These are phyloP conservation scores for Callimorpha dominula DNA, from an alignment of 2,888 invertebrate species.

Conservation along the genomic window DNA sequence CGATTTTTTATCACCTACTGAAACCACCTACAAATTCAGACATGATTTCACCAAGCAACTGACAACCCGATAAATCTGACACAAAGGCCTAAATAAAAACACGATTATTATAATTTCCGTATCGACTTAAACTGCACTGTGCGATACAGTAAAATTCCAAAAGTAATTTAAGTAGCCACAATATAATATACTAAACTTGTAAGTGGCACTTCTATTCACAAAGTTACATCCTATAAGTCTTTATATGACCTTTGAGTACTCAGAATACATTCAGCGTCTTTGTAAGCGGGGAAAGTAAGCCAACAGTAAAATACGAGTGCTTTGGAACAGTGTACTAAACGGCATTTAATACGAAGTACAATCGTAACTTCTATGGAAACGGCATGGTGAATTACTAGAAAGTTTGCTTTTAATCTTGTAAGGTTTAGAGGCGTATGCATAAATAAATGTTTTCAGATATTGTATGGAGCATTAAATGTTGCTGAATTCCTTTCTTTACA, in stretches of 20 bases:
- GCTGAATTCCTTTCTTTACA: background rate
- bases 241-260: conserved; percentile 11
- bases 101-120: too few species aligned
- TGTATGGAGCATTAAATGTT: background rate
- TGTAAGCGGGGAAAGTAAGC: conserved; percentile 40
- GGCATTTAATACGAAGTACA: conserved; percentile 44
- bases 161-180: background rate
- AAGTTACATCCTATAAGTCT: conserved; percentile 3
- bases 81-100: too few species aligned
- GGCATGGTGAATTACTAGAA: conserved; percentile 44
- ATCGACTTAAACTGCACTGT: background rate
- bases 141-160: background rate
- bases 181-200: background rate
- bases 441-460: conserved; percentile 10
- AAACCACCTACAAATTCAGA: too few species aligned
- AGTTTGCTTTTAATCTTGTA: conserved; percentile 25
- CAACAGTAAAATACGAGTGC: conserved; percentile 21
- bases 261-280: conserved; percentile 14
- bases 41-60: too few species aligned
- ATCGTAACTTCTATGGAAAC: conserved; percentile 44
- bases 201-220: conserved; percentile 11
- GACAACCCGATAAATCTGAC: too few species aligned
- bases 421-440: conserved; percentile 12
- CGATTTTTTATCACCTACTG: too few species aligned
- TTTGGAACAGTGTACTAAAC: conserved; percentile 32